Evolutionary conservation across 1,140 invertebrate genomes (phyloP).

Genomic region (Phocides pigmalion): DNA sequence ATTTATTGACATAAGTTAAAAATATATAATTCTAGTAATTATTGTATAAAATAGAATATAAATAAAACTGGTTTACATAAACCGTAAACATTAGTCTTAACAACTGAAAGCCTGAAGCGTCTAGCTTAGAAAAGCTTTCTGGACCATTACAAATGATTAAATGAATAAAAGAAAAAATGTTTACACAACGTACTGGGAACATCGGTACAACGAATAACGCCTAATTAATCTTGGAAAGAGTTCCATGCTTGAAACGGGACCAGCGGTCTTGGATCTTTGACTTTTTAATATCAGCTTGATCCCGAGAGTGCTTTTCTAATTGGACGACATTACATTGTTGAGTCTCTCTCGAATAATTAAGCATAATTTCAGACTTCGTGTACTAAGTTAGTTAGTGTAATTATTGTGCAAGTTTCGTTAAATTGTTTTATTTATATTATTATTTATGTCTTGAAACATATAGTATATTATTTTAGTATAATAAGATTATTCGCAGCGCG

Average conservation of each 20-base stretch:
- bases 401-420: constrained; percentile 7
- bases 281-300: constrained; percentile 6
- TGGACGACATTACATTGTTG: constrained; percentile 32
- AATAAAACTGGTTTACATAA: no score
- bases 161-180: constrained; percentile 6
- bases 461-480: no score
- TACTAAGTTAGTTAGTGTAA: constrained; percentile 1
- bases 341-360: constrained; percentile 35
- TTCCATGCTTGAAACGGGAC: constrained; percentile 5
- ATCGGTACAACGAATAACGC: constrained; percentile 14
- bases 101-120: no score
- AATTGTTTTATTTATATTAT: constrained; percentile 6
- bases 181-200: background rate
- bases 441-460: no score
- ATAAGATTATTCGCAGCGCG: no score
- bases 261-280: constrained; percentile 13
- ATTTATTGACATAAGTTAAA: no score
- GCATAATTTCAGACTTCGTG: constrained; percentile 32
- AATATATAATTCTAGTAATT: no score
- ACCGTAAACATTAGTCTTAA: no score
- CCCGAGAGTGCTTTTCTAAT: constrained; percentile 31
- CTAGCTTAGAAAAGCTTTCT: background rate
- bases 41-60: no score
- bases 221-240: constrained; percentile 32
- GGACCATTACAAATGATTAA: background rate